Conservation (phyloP, 2,888 invertebrate genomes). For the Brenthis ino region DNA sequence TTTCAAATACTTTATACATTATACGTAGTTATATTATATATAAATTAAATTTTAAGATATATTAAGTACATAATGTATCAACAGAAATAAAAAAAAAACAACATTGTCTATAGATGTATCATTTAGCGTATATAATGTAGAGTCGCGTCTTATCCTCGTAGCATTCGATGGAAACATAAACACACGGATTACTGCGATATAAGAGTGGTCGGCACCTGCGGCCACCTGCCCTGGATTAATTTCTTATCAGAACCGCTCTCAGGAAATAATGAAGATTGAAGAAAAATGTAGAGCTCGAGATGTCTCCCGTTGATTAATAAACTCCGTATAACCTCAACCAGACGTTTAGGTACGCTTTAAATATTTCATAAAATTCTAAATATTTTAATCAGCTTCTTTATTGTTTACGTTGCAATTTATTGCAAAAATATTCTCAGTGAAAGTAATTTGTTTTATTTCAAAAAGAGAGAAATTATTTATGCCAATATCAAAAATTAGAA, state of each 20-base stretch:
- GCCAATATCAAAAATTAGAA: too few relatives aligned
- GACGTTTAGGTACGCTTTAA: not conserved
- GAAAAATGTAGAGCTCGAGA: constrained; percentile 73
- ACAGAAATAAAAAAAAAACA: not conserved
- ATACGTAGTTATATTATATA: too few relatives aligned
- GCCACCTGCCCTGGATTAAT: constrained; percentile 77
- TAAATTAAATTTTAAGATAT: too few relatives aligned
- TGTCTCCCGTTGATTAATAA: constrained; percentile 74
- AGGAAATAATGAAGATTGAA: constrained; percentile 70
- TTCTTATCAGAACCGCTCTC: constrained; percentile 74
- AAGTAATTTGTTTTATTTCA: too few relatives aligned
- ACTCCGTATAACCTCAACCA: constrained; percentile 55
- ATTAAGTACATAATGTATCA: too few relatives aligned
- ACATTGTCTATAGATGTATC: not conserved
- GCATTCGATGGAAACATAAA: constrained; percentile 49
- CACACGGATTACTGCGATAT: constrained; percentile 53
- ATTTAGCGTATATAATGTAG: not conserved
- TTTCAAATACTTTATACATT: too few relatives aligned
- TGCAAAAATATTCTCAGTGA: too few relatives aligned
- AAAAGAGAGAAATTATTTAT: too few relatives aligned
- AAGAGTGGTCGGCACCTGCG: constrained; percentile 72
- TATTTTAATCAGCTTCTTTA: too few relatives aligned
- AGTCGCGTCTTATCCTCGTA: constrained; percentile 20
- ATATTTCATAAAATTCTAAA: not conserved
- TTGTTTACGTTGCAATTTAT: too few relatives aligned